These are phyloP conservation scores for Calameuta idolon DNA, from an alignment of 2,888 invertebrate genomes.

Conservation along the genomic window DNA sequence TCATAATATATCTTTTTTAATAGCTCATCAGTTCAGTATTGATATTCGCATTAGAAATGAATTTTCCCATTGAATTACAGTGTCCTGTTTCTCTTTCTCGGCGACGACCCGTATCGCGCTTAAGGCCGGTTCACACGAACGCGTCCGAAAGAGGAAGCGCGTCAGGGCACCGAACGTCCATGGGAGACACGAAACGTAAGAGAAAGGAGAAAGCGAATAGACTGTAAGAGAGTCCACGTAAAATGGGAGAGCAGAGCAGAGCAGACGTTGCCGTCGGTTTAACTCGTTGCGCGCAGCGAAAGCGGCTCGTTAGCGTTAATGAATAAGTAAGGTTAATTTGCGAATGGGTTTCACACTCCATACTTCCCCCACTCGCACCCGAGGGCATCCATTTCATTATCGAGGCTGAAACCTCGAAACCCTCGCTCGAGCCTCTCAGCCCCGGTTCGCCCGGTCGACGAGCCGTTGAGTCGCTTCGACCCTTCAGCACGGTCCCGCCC, in stretches of 20 bases:
- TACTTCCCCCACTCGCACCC: conserved; percentile 39
- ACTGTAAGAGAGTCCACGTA: background rate
- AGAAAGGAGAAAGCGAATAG: background rate
- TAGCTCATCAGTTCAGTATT: background rate
- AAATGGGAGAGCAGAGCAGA: background rate
- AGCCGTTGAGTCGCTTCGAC: conserved; percentile 14
- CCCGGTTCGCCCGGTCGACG: conserved; percentile 22
- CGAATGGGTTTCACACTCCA: conserved; percentile 58
- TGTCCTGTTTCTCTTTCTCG: background rate
- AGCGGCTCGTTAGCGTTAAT: conserved; percentile 58
- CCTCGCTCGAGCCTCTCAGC: conserved; percentile 23
- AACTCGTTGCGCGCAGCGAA: background rate
- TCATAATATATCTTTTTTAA: background rate
- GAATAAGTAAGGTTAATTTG: conserved; percentile 63
- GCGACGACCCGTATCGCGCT: background rate
- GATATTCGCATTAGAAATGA: background rate
- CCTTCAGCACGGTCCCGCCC: conserved; percentile 15
- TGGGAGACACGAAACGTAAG: background rate
- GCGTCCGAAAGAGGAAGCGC: background rate
- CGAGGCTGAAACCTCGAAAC: conserved; percentile 44
- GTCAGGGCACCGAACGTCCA: background rate
- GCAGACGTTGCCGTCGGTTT: background rate
- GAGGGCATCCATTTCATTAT: conserved; percentile 62
- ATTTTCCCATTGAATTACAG: background rate
- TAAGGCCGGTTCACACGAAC: background rate